Evolutionary conservation across 2,797 vertebrate genomes (phyloP), one percentile per base, ranked within the genome.

Genomic region (Cyprinella venusta): DNA sequence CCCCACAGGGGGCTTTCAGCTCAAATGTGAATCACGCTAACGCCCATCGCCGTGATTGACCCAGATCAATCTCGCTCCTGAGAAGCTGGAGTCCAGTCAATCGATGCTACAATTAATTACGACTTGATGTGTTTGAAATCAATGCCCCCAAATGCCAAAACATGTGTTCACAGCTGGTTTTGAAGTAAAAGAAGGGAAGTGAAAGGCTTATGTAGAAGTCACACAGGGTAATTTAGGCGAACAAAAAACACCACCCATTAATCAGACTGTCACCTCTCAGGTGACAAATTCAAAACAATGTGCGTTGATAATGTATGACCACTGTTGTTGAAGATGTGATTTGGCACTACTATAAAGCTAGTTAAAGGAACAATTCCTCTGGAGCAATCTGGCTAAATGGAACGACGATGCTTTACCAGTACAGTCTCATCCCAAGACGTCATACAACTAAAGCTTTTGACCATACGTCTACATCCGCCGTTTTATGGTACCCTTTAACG

Each of bases 221-320:
- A 52, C 67, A 64, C 30, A 26, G 56, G 52, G 75, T 78, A 64
- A 83, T 83, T 78, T 71, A 71, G 52, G 54, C 12, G 54, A 71
- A 83, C 52, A 10, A 69, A 85, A 74, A 84, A 82, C 77, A 77
- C 64, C 65, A 56, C n/a, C 5, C 76, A 88, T 88, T 87, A 89
- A 90, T 90, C 72, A 89, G 83, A 63, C 79, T 81, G 68, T 78
- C 80, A 64, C 45, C 72, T 77, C n/a, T 56, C 36, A 77, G 50
- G 79, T 69, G 24, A 63, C 48, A 52, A 48, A 78, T 40, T 36
- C 65, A 56, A 68, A 52, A 75, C n/a, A 54, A 48, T 68, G 38
- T 8, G n/a, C n/a, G 4, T 36, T 5, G 61, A 67, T 38, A 30
- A 48, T 80, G 40, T 45, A 42, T 24, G 38, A 24, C 72, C 45